Evolutionary conservation across 2,797 vertebrate species (phyloP).

Genomic region (Sylvilagus floridanus): DNA sequence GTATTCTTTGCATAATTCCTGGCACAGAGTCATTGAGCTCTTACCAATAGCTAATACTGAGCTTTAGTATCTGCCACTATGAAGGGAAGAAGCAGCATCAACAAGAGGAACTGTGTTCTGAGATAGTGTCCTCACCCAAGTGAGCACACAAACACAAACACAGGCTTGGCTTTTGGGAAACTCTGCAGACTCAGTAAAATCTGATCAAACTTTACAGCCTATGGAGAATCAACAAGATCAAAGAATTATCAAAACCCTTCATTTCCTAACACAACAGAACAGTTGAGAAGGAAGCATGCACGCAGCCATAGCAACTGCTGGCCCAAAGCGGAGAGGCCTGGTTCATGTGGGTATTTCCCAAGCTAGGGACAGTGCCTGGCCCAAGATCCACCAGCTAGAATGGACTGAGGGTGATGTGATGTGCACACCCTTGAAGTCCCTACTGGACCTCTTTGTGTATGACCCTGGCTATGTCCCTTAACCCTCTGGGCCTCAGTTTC

Average conservation of each 20-base stretch:
- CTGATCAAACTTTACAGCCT: neutral
- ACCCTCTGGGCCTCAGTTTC: neutral
- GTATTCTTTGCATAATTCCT: neutral
- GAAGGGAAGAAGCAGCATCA: neutral
- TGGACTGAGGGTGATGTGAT: no score
- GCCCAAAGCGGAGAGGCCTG: neutral
- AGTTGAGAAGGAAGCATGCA: neutral
- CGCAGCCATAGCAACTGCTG: neutral
- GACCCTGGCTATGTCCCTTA: neutral
- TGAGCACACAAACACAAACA: neutral
- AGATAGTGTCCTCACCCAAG: neutral
- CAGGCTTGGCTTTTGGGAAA: neutral
- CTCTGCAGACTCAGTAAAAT: neutral
- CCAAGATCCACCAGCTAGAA: neutral
- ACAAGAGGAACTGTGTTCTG: neutral
- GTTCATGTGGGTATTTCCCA: neutral
- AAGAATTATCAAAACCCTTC: neutral
- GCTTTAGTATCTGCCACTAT: accelerated
- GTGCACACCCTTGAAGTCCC: neutral
- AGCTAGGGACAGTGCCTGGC: neutral
- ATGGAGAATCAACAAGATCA: neutral
- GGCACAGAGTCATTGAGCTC: neutral
- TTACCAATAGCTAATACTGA: neutral
- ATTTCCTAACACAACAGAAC: neutral
- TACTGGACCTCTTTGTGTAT: neutral